phyloP scores from a whole-genome alignment of 2,888 invertebrate species.

The Marronus borbonicus region DNA sequence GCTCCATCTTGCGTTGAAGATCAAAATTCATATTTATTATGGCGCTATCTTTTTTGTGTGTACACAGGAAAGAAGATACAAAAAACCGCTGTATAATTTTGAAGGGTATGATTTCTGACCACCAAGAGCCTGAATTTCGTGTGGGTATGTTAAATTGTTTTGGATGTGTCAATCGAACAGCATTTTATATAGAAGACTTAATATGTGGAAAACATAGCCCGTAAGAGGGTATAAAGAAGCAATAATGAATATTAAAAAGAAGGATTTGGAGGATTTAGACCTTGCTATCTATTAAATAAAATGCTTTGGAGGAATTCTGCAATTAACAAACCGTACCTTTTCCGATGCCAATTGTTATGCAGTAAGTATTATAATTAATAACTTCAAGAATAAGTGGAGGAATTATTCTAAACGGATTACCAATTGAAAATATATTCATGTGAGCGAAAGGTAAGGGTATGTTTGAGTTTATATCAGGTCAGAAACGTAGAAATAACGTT shows the following conservation, averaged over 20 bases:
- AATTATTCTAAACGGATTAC: no score
- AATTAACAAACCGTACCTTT: no score
- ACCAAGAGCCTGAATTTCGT: not conserved
- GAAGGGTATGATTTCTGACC: conserved; percentile 5
- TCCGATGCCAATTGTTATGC: no score
- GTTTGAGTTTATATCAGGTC: no score
- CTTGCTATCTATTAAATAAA: not conserved
- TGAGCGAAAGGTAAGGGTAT: no score
- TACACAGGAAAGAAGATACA: not conserved
- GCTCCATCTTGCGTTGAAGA: conserved; percentile 4
- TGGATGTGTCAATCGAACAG: not conserved
- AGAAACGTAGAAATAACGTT: no score
- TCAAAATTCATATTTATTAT: conserved; percentile 27
- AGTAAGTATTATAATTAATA: no score
- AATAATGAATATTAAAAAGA: not conserved
- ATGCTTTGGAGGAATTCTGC: not conserved
- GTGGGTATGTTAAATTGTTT: not conserved
- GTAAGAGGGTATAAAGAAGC: not conserved
- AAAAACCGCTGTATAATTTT: conserved; percentile 9
- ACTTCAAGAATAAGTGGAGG: no score
- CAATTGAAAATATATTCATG: no score
- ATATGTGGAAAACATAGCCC: not conserved
- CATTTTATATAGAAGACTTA: not conserved
- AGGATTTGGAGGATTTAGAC: not conserved
- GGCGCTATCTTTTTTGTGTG: not conserved